Base-by-base conservation (phyloP, 2,888 invertebrate genomes). In the Abscondita cerata region DNA sequence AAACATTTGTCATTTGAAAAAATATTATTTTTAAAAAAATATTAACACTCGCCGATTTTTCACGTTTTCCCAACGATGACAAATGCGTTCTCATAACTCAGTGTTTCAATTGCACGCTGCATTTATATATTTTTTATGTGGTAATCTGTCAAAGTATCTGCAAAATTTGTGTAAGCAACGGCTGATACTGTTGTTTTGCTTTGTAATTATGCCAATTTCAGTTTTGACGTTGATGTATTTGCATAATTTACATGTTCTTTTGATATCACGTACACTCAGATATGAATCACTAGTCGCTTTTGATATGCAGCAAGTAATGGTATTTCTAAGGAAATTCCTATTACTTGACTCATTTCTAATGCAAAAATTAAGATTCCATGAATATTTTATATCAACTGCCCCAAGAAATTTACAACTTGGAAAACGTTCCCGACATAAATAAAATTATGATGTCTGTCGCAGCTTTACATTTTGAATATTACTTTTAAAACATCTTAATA, bases 311-410 rank as follows among this genome's bases (percentile, higher is more conserved):
- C 66, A 66, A 60, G 67, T 68, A 69, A 70, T 66, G 63, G 62
- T 66, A 67, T 69, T 72, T 38, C 34, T 59, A 12, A 69, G 65
- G 52, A 58, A 64, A 65, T 66, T 57, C 56, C 63, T 65, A 61
- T 62, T 66, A 66, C 68, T 70, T 64, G 64, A 62, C 69, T 71
- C 70, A 70, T 71, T 68, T 70, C 66, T 71, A 70, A 71, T 70
- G 66, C 71, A 62, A 65, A 25, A 68, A 68, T 70, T 70, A 69
- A 72, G 70, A 70, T 70, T 72, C 69, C 65, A 70, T 70, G 70
- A 70, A 72, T 70, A 70, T 71, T 72, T 72, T 72, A 70, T 52
- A 51, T 36, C 59, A 62, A 59, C 46, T 64, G 66, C 61, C 57
- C 57, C 53, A 53, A 60, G 66, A 57, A 63, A 62, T 60, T 66